Evolutionary conservation across 2,113 vertebrate genomes (phyloP).

Genomic region (Upupa epops): DNA sequence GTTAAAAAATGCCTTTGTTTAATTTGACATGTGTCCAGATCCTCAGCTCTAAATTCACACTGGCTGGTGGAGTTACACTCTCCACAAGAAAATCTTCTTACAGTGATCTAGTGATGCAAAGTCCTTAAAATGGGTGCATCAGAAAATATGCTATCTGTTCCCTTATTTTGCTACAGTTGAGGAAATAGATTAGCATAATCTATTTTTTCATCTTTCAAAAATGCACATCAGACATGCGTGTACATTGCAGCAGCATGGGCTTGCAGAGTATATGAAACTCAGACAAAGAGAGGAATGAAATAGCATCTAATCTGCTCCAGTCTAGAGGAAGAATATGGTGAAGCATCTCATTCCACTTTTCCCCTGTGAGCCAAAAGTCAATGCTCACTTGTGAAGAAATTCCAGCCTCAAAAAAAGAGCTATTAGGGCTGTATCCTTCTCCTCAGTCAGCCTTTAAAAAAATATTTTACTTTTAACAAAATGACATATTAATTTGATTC

Average conservation of each 20-base stretch:
- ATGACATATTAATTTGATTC: background rate
- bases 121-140: background rate
- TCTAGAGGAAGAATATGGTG: background rate
- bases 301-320: constrained; percentile 4
- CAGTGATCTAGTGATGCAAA: background rate
- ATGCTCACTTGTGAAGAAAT: background rate
- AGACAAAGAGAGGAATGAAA: background rate
- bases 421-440: background rate
- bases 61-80: background rate
- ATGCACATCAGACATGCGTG: background rate
- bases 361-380: background rate
- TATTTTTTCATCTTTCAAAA: background rate
- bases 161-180: background rate
- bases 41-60: background rate
- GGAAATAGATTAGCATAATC: background rate
- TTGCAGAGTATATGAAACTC: background rate
- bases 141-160: background rate
- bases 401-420: constrained; percentile 14
- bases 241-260: background rate
- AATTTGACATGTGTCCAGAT: constrained; percentile 15
- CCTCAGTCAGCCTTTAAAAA: background rate
- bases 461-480: constrained; percentile 3
- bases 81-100: background rate
- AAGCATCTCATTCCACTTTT: background rate
- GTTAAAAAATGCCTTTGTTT: constrained; percentile 43